Conservation (phyloP, 2,113 vertebrate species). For the Delphinus delphis region DNA sequence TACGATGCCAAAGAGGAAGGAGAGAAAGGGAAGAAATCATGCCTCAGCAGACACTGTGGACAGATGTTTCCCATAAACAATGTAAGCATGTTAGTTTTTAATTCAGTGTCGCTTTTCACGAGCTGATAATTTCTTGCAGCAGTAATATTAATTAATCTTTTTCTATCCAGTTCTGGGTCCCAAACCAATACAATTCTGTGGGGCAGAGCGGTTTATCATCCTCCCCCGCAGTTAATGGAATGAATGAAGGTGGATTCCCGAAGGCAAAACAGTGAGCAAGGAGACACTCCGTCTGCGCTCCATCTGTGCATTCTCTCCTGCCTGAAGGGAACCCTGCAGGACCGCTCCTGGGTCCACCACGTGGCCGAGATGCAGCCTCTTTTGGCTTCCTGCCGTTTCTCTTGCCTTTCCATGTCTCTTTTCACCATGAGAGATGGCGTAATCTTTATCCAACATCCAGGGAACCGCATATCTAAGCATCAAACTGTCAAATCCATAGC, state of each 20-base stretch:
- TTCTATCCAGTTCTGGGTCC: constrained; percentile 44
- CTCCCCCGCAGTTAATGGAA: background rate
- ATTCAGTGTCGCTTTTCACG: constrained; percentile 2
- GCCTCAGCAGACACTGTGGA: background rate
- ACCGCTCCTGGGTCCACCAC: background rate
- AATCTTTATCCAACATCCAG: background rate
- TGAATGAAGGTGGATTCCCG: background rate
- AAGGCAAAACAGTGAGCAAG: background rate
- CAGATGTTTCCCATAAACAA: constrained; percentile 38
- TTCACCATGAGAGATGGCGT: background rate
- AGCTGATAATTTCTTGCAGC: constrained; percentile 58
- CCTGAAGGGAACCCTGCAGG: background rate
- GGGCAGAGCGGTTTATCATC: constrained; percentile 26
- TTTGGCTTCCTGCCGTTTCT: background rate
- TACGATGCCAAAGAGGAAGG: background rate
- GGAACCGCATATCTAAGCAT: background rate
- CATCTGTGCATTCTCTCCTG: background rate
- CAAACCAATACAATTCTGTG: constrained; percentile 43
- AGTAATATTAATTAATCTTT: constrained; percentile 69
- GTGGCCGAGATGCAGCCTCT: background rate
- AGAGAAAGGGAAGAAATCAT: background rate
- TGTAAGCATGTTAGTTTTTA: constrained; percentile 51
- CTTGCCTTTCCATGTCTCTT: background rate
- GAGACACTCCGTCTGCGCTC: background rate
- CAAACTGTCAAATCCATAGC: background rate